A percentile compares a stretch with the other conserved stretches of the same genome.
Conservation (phyloP, 53 echinoderm and acorn worm species). For the Patiria pectinifera region DNA sequence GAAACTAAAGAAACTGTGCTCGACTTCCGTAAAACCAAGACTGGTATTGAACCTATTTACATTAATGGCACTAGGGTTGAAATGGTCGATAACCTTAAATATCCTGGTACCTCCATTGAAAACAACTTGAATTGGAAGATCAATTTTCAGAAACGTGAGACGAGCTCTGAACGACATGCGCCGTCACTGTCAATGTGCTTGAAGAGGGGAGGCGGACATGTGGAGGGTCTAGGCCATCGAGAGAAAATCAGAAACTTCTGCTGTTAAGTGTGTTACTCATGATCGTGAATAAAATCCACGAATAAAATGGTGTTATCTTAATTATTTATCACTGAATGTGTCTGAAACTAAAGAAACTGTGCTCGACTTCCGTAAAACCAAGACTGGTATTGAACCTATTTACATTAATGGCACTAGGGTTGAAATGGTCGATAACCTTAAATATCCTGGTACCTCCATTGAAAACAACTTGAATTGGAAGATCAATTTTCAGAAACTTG, state of each 20-base stretch:
- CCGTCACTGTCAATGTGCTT: no score
- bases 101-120: slow-evolving; percentile 2
- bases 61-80: no score
- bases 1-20: slow-evolving; percentile 6
- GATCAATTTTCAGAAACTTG: neutral
- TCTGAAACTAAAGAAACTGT: slow-evolving; percentile 1
- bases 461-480: neutral
- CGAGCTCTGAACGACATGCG: no score
- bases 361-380: slow-evolving; percentile 9
- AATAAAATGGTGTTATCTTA: neutral
- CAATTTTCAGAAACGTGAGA: neutral
- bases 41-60: no score
- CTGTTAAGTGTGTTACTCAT: no score
- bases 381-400: neutral
- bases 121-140: neutral
- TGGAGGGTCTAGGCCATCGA: no score
- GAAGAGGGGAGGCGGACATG: no score
- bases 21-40: slow-evolving; percentile 11
- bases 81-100: neutral
- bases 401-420: no score
- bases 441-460: slow-evolving; percentile 7
- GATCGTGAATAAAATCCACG: no score
- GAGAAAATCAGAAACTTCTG: no score
- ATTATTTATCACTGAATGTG: no score
- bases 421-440: neutral